Evolutionary conservation across 2,113 vertebrate genomes (phyloP).

Genomic region (Crocuta crocuta): DNA sequence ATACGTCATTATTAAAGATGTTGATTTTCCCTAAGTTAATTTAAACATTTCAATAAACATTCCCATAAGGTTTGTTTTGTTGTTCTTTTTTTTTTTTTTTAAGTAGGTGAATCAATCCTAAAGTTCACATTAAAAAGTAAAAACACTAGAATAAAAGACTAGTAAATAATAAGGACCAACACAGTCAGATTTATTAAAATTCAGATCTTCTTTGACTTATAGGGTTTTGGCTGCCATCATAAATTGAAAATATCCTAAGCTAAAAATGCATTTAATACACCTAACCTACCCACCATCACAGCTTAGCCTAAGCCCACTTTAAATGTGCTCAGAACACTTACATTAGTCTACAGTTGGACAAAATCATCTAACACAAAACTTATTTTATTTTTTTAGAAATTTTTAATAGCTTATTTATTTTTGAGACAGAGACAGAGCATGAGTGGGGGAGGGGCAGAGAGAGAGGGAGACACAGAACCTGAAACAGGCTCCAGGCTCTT

Average conservation of each 20-base stretch:
- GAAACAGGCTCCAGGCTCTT: too few species aligned
- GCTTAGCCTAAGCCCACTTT: background rate
- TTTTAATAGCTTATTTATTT: too few species aligned
- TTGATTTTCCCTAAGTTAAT: slow-evolving; percentile 45
- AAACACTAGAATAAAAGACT: background rate
- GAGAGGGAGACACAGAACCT: too few species aligned
- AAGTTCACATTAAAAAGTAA: slow-evolving; percentile 15
- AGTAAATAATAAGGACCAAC: background rate
- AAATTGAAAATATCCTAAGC: background rate
- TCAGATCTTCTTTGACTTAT: background rate
- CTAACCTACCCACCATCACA: background rate
- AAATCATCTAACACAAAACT: background rate
- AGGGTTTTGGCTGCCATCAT: background rate
- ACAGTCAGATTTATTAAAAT: background rate
- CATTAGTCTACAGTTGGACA: background rate
- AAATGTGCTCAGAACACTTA: background rate
- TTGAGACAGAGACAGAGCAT: too few species aligned
- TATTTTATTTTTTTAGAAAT: too few species aligned
- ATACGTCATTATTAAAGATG: background rate
- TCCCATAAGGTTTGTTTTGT: background rate
- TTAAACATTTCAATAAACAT: slow-evolving; percentile 47
- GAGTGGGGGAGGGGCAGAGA: too few species aligned
- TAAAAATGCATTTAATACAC: background rate
- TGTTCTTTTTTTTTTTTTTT: background rate
- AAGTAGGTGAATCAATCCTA: background rate